These are phyloP conservation scores for Netelia inedita DNA, from an alignment of 2,888 invertebrate species.

Conservation along the genomic window DNA sequence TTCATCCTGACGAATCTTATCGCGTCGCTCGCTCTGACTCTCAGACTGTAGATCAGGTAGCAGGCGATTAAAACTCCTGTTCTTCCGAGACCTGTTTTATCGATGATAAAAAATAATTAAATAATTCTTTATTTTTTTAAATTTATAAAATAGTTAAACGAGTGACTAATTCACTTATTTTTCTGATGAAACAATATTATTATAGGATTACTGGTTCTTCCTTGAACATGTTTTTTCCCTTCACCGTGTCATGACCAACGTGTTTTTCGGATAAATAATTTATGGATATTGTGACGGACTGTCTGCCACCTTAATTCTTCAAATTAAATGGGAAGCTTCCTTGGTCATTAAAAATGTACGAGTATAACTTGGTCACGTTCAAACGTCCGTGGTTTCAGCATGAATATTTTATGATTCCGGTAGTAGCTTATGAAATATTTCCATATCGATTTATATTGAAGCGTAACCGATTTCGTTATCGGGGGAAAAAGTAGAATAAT, in stretches of 20 bases:
- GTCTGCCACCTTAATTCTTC: too few relatives aligned
- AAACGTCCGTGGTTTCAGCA: slow-evolving; percentile 7
- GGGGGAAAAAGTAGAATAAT: neutral
- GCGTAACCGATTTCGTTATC: slow-evolving; percentile 45
- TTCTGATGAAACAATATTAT: too few relatives aligned
- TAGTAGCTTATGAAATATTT: slow-evolving; percentile 20
- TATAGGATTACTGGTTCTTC: too few relatives aligned
- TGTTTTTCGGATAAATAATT: too few relatives aligned
- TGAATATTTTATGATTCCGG: slow-evolving; percentile 53
- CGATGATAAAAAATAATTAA: slow-evolving; percentile 39
- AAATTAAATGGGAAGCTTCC: too few relatives aligned
- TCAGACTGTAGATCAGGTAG: slow-evolving; percentile 92
- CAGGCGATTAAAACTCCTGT: slow-evolving; percentile 96
- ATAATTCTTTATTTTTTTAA: neutral
- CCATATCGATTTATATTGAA: slow-evolving; percentile 28
- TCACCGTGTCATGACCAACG: too few relatives aligned
- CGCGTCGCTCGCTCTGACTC: slow-evolving; percentile 92
- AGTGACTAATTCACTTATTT: too few relatives aligned
- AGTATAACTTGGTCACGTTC: neutral
- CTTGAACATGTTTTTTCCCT: too few relatives aligned
- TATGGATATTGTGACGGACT: too few relatives aligned
- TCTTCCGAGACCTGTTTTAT: slow-evolving; percentile 89
- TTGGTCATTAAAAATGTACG: too few relatives aligned
- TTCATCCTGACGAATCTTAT: slow-evolving; percentile 92
- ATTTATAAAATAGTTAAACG: too few relatives aligned